These are phyloP conservation scores for Tyria jacobaeae DNA, from an alignment of 2,888 invertebrate species.

Conservation along the genomic window DNA sequence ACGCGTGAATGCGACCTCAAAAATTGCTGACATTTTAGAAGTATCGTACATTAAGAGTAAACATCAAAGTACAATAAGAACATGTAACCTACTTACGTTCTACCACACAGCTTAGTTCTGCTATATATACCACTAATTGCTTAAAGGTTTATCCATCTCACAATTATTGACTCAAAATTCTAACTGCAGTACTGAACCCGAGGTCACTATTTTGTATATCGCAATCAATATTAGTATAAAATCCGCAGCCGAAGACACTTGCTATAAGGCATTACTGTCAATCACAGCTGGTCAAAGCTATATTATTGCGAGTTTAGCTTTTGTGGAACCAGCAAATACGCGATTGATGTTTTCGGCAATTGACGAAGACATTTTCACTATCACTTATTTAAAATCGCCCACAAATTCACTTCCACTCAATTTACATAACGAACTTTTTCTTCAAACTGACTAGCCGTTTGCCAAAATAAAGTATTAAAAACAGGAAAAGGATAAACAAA, in stretches of 20 bases:
- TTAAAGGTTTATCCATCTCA: constrained; percentile 36
- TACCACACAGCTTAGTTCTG: constrained; percentile 19
- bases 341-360: constrained; percentile 36
- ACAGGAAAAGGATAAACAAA: constrained; percentile 61
- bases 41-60: not conserved
- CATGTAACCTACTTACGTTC: constrained; percentile 39
- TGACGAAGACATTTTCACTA: constrained; percentile 57
- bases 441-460: not conserved
- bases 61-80: constrained; percentile 6
- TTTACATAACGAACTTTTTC: constrained; percentile 4
- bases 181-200: constrained; percentile 34
- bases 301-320: constrained; percentile 34
- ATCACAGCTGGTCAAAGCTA: constrained; percentile 33
- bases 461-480: constrained; percentile 40
- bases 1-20: not conserved
- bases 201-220: constrained; percentile 28
- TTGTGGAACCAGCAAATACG: constrained; percentile 18
- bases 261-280: constrained; percentile 56
- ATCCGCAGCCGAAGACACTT: constrained; percentile 56
- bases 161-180: constrained; percentile 24
- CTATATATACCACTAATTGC: constrained; percentile 23
- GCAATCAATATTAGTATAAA: constrained; percentile 47
- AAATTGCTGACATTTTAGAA: not conserved
- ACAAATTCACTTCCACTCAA: constrained; percentile 22
- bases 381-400: constrained; percentile 53